Evolutionary conservation across 2,888 invertebrate species (phyloP), one percentile per base, ranked within the genome.

Genomic region (Brassicogethes aeneus): DNA sequence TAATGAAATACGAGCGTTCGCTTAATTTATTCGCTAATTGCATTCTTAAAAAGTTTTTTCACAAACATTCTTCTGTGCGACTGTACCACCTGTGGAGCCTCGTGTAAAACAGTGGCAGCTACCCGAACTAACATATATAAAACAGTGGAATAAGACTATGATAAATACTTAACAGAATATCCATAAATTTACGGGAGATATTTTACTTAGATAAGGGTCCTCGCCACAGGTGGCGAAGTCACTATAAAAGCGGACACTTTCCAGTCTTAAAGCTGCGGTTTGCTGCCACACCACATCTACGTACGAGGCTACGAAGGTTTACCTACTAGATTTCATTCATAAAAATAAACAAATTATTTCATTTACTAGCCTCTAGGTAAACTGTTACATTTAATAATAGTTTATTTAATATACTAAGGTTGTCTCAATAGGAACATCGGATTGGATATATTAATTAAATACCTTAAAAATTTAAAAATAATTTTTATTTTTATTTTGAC

Each of bases 101-200:
- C 48, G 65, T 62, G 65, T 65, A 65, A 65, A 66, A 65, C 66
- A 64, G 66, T 66, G 66, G 66, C 66, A 64, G 63, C 58, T 56
- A 59, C 61, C 58, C 59, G 57, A 59, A 60, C 57, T 57, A 62
- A 61, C 61, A 61, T 62, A 61, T 61, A 64, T 64, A 64, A 65
- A 61, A 64, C 64, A 65, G 58, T 55, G 60, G 56, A 60, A 57
- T 60, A 57, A 57, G 66, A 66, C 66, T 66, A 62, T 65, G 65
- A 66, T 65, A 66, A 66, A 66, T 66, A 64, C 63, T 62, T 61
- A 62, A 59, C 59, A 57, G 60, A 59, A 59, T 57, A 56, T 53
- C 52, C 60, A 66, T 67, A 67, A 64, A 67, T 66, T 62, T 60
- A 57, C 53, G 52, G 59, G 51, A 61, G 62, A 62, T 62, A 60